phyloP scores from a whole-genome alignment of 2,888 invertebrate genomes.

The Caradrina kadenii region DNA sequence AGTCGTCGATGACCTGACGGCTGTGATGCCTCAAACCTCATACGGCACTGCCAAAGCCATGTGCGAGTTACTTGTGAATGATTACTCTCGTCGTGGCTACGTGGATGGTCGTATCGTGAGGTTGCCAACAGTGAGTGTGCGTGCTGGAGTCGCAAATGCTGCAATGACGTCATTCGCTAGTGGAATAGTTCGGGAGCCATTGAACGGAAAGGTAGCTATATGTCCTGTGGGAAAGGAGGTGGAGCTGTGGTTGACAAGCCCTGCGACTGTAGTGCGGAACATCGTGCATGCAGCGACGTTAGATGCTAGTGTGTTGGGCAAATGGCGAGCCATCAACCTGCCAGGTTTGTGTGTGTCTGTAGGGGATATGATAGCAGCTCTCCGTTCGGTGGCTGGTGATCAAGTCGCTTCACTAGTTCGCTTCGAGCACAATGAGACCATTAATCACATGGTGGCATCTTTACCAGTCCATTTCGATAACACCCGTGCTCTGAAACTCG shows the following conservation, averaged over 20 bases:
- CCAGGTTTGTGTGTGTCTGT: constrained; percentile 81
- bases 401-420: constrained; percentile 72
- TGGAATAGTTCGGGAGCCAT: constrained; percentile 82
- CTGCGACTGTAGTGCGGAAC: constrained; percentile 75
- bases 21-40: constrained; percentile 79
- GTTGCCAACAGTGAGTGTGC: constrained; percentile 82
- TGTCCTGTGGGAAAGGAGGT: constrained; percentile 78
- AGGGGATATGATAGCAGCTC: constrained; percentile 75
- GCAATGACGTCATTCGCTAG: constrained; percentile 86
- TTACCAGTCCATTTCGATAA: constrained; percentile 79
- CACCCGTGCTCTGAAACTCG: constrained; percentile 75
- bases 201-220: constrained; percentile 71
- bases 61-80: constrained; percentile 81
- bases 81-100: constrained; percentile 82
- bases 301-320: constrained; percentile 67
- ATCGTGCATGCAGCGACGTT: constrained; percentile 76
- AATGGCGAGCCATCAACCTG: constrained; percentile 77
- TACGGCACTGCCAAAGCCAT: constrained; percentile 84
- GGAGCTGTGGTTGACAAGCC: constrained; percentile 80
- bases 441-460: constrained; percentile 75
- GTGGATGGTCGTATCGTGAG: constrained; percentile 80
- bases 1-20: constrained; percentile 75
- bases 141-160: constrained; percentile 80
- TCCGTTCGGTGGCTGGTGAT: constrained; percentile 75
- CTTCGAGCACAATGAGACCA: constrained; percentile 71